phyloP scores from a whole-genome alignment of 2,113 vertebrate species.

The Cariama cristata region DNA sequence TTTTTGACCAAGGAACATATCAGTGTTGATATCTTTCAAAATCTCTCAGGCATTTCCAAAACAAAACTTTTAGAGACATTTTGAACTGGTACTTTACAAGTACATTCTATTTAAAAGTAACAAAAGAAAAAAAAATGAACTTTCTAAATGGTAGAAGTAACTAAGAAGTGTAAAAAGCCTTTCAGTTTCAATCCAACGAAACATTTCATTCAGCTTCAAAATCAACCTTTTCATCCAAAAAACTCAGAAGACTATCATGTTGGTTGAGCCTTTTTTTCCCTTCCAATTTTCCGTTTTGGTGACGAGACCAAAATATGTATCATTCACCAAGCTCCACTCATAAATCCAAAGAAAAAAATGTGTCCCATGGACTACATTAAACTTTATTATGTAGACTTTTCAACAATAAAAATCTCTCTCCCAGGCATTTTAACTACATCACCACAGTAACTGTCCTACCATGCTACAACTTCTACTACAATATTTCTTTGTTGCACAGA shows the following conservation, averaged over 20 bases:
- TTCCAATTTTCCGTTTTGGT: slow-evolving; percentile 50
- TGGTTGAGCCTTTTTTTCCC: background rate
- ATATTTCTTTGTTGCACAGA: slow-evolving; percentile 67
- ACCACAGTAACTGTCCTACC: slow-evolving; percentile 59
- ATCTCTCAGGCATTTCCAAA: slow-evolving; percentile 10
- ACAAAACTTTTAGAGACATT: background rate
- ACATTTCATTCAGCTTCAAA: background rate
- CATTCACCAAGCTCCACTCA: slow-evolving; percentile 36
- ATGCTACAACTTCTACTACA: slow-evolving; percentile 51
- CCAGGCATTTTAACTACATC: slow-evolving; percentile 62
- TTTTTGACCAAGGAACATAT: background rate
- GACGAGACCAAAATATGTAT: slow-evolving; percentile 19
- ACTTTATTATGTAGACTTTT: slow-evolving; percentile 55
- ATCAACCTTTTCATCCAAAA: slow-evolving; percentile 15
- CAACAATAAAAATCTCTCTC: slow-evolving; percentile 57
- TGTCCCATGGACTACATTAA: slow-evolving; percentile 42
- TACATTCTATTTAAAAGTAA: background rate
- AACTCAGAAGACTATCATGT: background rate
- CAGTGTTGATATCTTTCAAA: background rate
- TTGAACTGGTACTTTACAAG: background rate
- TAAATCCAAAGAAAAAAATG: slow-evolving; percentile 32
- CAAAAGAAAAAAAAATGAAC: background rate
- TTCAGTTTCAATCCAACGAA: background rate
- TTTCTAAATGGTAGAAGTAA: background rate
- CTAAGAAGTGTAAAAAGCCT: background rate